A percentile compares a stretch with the other conserved stretches of the same genome.
These are phyloP conservation scores for Misgurnus mizolepis DNA, from an alignment of 2,113 vertebrate genomes.

Conservation along the genomic window DNA sequence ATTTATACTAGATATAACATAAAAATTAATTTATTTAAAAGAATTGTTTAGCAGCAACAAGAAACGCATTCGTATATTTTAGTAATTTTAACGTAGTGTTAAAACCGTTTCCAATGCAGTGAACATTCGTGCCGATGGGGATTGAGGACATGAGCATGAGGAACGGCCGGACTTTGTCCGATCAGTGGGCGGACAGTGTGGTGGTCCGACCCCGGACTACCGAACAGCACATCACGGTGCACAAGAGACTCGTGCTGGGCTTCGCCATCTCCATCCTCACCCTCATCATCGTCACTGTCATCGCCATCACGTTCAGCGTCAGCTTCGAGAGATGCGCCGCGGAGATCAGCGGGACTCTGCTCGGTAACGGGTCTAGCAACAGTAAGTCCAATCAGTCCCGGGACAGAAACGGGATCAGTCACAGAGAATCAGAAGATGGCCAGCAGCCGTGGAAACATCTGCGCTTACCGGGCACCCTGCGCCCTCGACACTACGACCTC, in stretches of 20 bases:
- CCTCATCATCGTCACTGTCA: conserved; percentile 85
- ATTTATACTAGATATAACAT: too few relatives aligned
- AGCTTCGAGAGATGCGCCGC: conserved; percentile 85
- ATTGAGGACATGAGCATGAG: conserved; percentile 84
- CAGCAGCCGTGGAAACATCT: conserved; percentile 82
- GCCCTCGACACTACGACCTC: conserved; percentile 92
- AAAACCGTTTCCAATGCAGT: neutral
- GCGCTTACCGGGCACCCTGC: conserved; percentile 80
- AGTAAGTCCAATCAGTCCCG: conserved; percentile 63
- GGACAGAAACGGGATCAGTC: conserved; percentile 63
- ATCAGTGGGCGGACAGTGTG: conserved; percentile 85
- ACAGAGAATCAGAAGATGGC: conserved; percentile 64
- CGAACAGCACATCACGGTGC: conserved; percentile 86
- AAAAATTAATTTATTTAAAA: too few relatives aligned
- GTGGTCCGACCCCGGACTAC: conserved; percentile 84
- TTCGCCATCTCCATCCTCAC: conserved; percentile 91
- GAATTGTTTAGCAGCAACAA: too few relatives aligned
- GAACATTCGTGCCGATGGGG: conserved; percentile 65
- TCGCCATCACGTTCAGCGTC: conserved; percentile 87
- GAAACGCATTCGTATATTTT: too few relatives aligned
- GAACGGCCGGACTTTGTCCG: conserved; percentile 82
- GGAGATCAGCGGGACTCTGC: conserved; percentile 62
- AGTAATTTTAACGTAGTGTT: neutral
- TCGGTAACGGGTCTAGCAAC: conserved; percentile 46
- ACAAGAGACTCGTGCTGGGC: conserved; percentile 85